Conservation (phyloP, 2,888 invertebrate genomes). For the Cerceris ruficornis region DNA sequence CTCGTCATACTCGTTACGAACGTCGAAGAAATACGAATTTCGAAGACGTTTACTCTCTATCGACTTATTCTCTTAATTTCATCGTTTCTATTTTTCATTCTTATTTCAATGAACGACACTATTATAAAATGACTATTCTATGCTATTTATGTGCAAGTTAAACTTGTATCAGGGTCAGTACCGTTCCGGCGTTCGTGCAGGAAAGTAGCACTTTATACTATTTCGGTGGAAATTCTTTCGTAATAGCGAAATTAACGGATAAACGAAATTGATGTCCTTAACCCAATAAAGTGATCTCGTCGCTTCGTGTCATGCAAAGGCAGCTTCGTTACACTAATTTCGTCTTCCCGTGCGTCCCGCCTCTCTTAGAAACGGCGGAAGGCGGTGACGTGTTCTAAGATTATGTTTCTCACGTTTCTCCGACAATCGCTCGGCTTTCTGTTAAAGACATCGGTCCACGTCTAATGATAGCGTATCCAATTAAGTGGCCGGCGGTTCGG, state of each 20-base stretch:
- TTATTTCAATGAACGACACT: too few relatives aligned
- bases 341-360: slow-evolving; percentile 48
- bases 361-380: slow-evolving; percentile 54
- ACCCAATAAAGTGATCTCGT: slow-evolving; percentile 53
- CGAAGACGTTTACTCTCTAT: background rate
- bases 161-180: too few relatives aligned
- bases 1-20: background rate
- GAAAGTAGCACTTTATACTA: background rate
- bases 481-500: slow-evolving; percentile 15
- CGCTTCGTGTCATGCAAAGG: slow-evolving; percentile 50
- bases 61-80: too few relatives aligned
- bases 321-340: slow-evolving; percentile 64
- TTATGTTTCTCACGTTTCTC: slow-evolving; percentile 64
- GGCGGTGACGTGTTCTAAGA: slow-evolving; percentile 58
- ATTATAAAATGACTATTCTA: too few relatives aligned
- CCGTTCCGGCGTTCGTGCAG: background rate
- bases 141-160: background rate
- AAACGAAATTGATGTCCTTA: slow-evolving; percentile 56
- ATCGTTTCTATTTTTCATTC: too few relatives aligned
- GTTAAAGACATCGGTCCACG: slow-evolving; percentile 35
- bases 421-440: slow-evolving; percentile 60
- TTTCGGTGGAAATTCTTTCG: slow-evolving; percentile 41
- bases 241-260: slow-evolving; percentile 22
- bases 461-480: slow-evolving; percentile 31
- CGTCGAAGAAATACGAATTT: background rate